Evolutionary conservation across 1,140 invertebrate species (phyloP), one percentile per base, ranked within the genome.

Genomic region (Pogonognathellus flavescens): DNA sequence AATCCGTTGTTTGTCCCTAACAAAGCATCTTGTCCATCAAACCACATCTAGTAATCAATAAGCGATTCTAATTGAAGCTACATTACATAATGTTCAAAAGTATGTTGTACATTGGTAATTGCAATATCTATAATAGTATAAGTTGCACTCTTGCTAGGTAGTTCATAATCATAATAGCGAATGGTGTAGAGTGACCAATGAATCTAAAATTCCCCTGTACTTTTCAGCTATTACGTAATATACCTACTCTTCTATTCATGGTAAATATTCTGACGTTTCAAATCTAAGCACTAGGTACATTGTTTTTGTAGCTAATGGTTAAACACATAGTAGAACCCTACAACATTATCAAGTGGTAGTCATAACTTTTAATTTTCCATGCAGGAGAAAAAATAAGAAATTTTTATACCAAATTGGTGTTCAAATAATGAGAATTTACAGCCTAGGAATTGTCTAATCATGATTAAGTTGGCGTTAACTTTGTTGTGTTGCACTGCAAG

Each of bases 391-490:
- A 83, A 83, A 60, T 53, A 31, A 1, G 8, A 16, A 66, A 66
- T 83, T 83, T 60, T 31, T 83, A 57, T 62, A 81, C 50, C 82
- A 59, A 66, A 83, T 59, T 83, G 82, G 82, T 62, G 82, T 83
- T 83, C 80, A 81, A 81, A 66, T 84, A 84, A 84, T 84, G 83
- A 84, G 83, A 76, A 84, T 84, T 84, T 84, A 84, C 70, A 84
- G 66, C 83, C 83, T 62, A 50, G 55, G 55, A 20, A 83, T 22
- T 62, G 59, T 81, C 80, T 81, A 81, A 81, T 81, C 80, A 81
- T 81, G 80, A 81, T 81, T 16, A 81, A 81, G 52, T 22, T 81
- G 80, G 80, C 31, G 70, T 76, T 76, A 76, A 76, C 14, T 14
- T 76, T 76, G 70, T 76, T 76, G 9, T 49, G 5, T 14, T 57